Evolutionary conservation across 1,140 invertebrate genomes (phyloP).

Genomic region (Dendroctonus valens): DNA sequence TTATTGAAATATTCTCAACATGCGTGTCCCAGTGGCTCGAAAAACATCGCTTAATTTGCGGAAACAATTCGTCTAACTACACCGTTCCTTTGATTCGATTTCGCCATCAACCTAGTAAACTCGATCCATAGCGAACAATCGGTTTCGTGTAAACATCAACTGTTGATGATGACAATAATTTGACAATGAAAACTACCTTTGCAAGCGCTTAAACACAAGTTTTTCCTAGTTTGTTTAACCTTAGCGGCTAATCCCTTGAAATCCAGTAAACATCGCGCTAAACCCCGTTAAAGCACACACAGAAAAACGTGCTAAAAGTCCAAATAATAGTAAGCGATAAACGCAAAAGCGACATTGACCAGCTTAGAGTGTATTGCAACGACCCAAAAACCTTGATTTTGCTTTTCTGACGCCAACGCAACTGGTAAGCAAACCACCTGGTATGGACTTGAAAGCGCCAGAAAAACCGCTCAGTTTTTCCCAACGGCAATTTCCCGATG

Average conservation of each 20-base stretch:
- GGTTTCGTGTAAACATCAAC: no score
- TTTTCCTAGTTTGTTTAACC: no score
- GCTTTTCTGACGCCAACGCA: conserved; percentile 11
- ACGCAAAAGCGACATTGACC: conserved; percentile 14
- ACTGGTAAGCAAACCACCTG: background rate
- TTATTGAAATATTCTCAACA: no score
- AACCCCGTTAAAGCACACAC: background rate
- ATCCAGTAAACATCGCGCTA: no score
- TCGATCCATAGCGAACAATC: conserved; percentile 4
- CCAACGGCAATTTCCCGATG: background rate
- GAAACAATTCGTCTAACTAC: background rate
- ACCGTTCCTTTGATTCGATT: conserved; percentile 4
- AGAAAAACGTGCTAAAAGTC: conserved; percentile 13
- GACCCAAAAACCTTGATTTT: conserved; percentile 19
- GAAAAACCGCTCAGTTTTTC: background rate
- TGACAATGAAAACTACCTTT: no score
- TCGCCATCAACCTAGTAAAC: conserved; percentile 11
- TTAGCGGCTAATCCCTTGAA: no score
- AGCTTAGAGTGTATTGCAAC: conserved; percentile 4
- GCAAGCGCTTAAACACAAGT: no score
- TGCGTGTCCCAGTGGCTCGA: no score
- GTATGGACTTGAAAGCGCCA: background rate
- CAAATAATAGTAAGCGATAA: conserved; percentile 4
- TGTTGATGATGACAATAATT: no score
- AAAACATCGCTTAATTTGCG: no score